These are phyloP conservation scores for Bufo bufo DNA, from an alignment of 2,113 vertebrate species.

Conservation along the genomic window DNA sequence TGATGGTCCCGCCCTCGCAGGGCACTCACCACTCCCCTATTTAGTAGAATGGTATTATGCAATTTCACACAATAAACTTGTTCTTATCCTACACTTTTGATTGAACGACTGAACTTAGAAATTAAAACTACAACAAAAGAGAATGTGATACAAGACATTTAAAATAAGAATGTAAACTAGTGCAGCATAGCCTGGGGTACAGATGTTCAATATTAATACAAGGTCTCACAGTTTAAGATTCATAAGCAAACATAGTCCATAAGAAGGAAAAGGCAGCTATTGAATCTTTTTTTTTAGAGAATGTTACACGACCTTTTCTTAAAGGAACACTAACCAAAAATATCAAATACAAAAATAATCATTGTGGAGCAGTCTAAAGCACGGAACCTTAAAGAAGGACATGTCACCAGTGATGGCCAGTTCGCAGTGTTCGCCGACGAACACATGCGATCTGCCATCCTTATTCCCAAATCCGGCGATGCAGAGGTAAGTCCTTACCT, in stretches of 20 bases:
- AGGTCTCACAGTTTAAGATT: neutral
- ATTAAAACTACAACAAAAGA: neutral
- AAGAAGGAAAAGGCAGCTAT: neutral
- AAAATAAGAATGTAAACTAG: neutral
- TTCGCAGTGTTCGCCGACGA: too few relatives aligned
- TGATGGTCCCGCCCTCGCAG: too few relatives aligned
- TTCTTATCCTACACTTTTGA: neutral
- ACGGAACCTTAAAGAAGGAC: too few relatives aligned
- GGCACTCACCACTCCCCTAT: too few relatives aligned
- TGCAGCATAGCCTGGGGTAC: neutral
- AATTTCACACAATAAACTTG: neutral
- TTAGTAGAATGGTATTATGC: neutral
- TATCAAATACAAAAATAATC: too few relatives aligned
- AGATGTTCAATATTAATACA: neutral
- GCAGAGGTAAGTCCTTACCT: too few relatives aligned
- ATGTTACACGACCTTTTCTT: too few relatives aligned
- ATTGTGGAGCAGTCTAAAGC: too few relatives aligned
- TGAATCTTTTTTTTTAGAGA: neutral
- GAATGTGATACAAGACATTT: neutral
- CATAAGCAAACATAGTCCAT: neutral
- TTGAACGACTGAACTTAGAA: neutral
- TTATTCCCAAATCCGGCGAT: too few relatives aligned
- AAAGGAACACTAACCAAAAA: too few relatives aligned
- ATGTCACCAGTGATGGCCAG: too few relatives aligned
- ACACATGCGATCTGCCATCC: too few relatives aligned